These are phyloP conservation scores for Bradynema listronoti DNA, from an alignment of 1,140 invertebrate genomes.

Conservation along the genomic window DNA sequence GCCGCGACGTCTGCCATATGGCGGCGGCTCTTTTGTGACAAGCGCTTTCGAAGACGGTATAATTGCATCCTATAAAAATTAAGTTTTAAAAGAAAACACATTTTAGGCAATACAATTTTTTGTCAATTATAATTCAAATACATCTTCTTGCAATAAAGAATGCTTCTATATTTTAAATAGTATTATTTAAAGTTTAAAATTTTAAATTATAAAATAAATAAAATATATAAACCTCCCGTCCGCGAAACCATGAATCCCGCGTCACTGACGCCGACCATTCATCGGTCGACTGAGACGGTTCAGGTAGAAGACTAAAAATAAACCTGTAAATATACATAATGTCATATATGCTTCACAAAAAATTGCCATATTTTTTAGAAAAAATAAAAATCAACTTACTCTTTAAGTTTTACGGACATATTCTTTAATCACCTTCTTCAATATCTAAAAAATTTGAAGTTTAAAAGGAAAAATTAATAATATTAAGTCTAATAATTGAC, in stretches of 20 bases:
- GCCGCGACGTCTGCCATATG: conserved; percentile 86
- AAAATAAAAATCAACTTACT: not conserved
- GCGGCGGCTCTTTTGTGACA: conserved; percentile 64
- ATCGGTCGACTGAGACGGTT: conserved; percentile 12
- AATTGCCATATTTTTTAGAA: not conserved
- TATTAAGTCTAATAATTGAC: too few relatives aligned
- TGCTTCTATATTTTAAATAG: too few relatives aligned
- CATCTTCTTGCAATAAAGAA: too few relatives aligned
- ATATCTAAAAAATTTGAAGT: too few relatives aligned
- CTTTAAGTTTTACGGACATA: not conserved
- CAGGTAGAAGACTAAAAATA: conserved; percentile 36
- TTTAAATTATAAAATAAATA: not conserved
- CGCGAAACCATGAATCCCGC: conserved; percentile 52
- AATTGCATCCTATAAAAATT: conserved; percentile 7
- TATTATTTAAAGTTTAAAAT: too few relatives aligned
- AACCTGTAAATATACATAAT: not conserved
- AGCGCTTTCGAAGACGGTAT: conserved; percentile 20
- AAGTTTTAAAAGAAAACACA: too few relatives aligned
- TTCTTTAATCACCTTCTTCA: not conserved
- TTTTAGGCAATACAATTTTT: too few relatives aligned
- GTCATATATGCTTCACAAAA: not conserved
- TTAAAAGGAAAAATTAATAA: too few relatives aligned
- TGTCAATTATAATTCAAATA: too few relatives aligned
- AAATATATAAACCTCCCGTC: conserved; percentile 29
- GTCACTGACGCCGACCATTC: conserved; percentile 26